Base-by-base conservation (phyloP, 2,888 invertebrate species). In the Tipula confusa region DNA sequence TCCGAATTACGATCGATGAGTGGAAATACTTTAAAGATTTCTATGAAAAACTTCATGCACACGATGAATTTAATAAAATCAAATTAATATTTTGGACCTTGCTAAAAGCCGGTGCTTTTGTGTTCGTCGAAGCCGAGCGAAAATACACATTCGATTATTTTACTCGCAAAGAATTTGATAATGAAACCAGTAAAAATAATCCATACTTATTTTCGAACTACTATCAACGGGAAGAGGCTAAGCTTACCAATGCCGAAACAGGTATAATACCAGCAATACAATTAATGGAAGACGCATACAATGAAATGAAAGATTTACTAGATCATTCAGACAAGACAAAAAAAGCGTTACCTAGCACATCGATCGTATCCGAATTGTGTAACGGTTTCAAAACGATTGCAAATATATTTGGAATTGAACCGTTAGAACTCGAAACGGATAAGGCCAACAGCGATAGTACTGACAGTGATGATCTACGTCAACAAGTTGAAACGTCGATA, bases 291-390 rank as follows among this genome's bases (percentile, higher is more conserved):
- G 82, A 83, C 29, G 84, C 83, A 1, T 86, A 85, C 82, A 86
- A 86, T 84, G 84, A 85, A 83, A 85, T 85, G 84, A 85, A 85
- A 83, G 84, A 82, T 13, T 84, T 83, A 31, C 15, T 83, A 43
- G 83, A 29, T 15, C 7, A 24, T 24, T 0, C 1, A 7, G 9
- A 64, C 9, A 9, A 1, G 3, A 7, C 29, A 4, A 11, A 28
- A 48, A 83, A 48, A 83, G 3, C 33, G 9, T n/a, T 83, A 2
- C 83, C 83, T 1, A 29, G 29, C n/a, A 33, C 83, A 48, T 29
- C 29, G 13, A 43, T 83, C 5, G 83, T 83, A 29, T 29, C 43
- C 29, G 83, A 83, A 15, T n/a, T 83, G 15, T 48, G 7, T 9
- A 48, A 15, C 0, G 29, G 83, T 29, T 28, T 83, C 29, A 48